Evolutionary conservation across 92 coral and sea anemone species (phyloP), one percentile per base, ranked within the genome.

Genomic region (Parazoanthus swiftii): DNA sequence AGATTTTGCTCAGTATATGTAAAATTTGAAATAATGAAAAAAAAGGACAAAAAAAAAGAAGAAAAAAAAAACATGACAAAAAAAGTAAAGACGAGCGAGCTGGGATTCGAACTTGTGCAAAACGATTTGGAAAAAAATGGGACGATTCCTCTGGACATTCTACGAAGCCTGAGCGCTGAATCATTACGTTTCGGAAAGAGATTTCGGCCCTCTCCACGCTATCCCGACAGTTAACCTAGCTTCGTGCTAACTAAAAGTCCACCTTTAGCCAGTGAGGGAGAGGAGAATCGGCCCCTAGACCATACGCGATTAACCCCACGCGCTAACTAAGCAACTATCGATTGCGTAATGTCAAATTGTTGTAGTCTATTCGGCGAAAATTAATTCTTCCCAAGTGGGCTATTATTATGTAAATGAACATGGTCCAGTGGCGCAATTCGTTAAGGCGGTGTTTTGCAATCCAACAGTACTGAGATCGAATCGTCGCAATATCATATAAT

Each of bases 211-310:
- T 29, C 33, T 29, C 33, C 33, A 29, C 74, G 74, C 74, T 67
- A 67, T 67, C 74, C 74, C 74, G 74, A 67, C 74, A 67, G 74
- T 67, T 67, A 67, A 67, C 74, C 74, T 67, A 67, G 74, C 74
- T 67, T 67, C 74, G 74, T 21, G 74, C 74, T 50, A 29, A 29
- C 33, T 29, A 29, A 29, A 29, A 29, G 33, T 29, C 33, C 33
- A n/a, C n/a, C n/a, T n/a, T n/a, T n/a, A n/a, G n/a, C n/a, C n/a
- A n/a, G n/a, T n/a, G n/a, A n/a, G n/a, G n/a, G n/a, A n/a, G n/a
- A n/a, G n/a, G n/a, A n/a, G n/a, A n/a, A n/a, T n/a, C n/a, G n/a
- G n/a, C n/a, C n/a, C n/a, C n/a, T n/a, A n/a, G n/a, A n/a, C n/a
- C n/a, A n/a, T n/a, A n/a, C n/a, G n/a, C n/a, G n/a, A n/a, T n/a